A percentile compares a stretch with the other conserved stretches of the same genome.
These are phyloP conservation scores for Globicephala melas DNA, from an alignment of 2,113 vertebrate genomes.

Conservation along the genomic window DNA sequence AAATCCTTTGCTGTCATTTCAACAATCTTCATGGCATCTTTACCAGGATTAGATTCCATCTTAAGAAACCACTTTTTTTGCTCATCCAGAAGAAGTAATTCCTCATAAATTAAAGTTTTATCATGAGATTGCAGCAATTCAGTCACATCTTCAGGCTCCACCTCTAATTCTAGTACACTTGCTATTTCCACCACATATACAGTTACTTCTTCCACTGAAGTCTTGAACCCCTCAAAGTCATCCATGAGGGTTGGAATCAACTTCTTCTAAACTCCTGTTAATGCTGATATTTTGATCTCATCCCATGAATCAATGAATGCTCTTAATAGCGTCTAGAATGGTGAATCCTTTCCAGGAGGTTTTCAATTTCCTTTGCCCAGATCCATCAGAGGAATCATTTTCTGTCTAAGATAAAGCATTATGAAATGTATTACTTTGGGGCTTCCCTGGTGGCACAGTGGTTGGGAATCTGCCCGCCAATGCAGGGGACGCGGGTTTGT, in stretches of 20 bases:
- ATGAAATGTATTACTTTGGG: not conserved
- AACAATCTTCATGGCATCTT: not conserved
- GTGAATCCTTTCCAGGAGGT: not conserved
- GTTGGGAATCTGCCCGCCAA: too few relatives aligned
- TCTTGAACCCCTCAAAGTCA: not conserved
- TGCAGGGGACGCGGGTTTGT: too few relatives aligned
- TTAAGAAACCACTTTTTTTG: not conserved
- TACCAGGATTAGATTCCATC: not conserved
- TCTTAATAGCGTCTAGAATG: not conserved
- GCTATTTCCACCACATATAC: not conserved
- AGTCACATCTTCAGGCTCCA: not conserved
- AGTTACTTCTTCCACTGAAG: not conserved
- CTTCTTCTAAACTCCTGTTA: not conserved
- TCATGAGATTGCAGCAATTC: not conserved
- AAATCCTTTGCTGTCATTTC: not conserved
- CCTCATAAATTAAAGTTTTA: not conserved
- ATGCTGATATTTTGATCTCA: not conserved
- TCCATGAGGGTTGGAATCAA: not conserved
- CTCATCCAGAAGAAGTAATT: not conserved
- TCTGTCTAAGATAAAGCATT: not conserved
- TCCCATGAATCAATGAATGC: not conserved
- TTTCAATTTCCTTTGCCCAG: not conserved
- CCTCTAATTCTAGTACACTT: not conserved
- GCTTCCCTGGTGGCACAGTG: too few relatives aligned
- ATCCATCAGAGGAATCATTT: not conserved